Conservation (phyloP, 2,888 invertebrate genomes). For the Coremacera marginata region DNA sequence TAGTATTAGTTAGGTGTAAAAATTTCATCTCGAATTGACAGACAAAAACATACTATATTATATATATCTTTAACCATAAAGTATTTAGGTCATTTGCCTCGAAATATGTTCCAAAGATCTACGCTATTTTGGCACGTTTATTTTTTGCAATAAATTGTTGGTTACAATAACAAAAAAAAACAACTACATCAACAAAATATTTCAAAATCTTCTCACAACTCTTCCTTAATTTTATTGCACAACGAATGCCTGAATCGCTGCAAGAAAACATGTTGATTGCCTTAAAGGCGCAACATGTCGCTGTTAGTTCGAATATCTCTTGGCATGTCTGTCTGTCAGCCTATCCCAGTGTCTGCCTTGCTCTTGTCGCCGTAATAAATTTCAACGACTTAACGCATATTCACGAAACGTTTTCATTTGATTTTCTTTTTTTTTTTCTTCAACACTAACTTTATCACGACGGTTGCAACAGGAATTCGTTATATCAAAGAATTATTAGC, state of each 20-base stretch:
- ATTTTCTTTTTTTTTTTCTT: not conserved
- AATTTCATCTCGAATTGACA: no score
- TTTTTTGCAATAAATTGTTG: not conserved
- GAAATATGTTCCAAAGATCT: no score
- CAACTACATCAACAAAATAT: not conserved
- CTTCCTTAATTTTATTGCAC: no score
- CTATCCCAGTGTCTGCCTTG: not conserved
- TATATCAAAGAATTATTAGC: not conserved
- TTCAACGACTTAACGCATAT: no score
- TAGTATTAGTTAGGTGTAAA: no score
- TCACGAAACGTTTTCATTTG: slow-evolving; percentile 2
- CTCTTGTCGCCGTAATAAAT: not conserved
- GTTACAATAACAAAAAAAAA: not conserved
- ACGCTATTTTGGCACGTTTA: no score
- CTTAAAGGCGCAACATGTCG: not conserved
- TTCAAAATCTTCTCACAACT: not conserved
- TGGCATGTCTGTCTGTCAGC: not conserved
- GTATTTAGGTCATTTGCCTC: no score
- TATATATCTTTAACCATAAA: no score
- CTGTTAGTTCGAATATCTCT: not conserved
- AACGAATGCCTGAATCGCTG: no score
- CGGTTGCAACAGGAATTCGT: not conserved
- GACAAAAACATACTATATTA: no score
- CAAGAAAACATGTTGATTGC: not conserved
- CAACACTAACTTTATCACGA: not conserved